Conservation (phyloP, 1,140 invertebrate genomes). For the Steinernema feltiae region DNA sequence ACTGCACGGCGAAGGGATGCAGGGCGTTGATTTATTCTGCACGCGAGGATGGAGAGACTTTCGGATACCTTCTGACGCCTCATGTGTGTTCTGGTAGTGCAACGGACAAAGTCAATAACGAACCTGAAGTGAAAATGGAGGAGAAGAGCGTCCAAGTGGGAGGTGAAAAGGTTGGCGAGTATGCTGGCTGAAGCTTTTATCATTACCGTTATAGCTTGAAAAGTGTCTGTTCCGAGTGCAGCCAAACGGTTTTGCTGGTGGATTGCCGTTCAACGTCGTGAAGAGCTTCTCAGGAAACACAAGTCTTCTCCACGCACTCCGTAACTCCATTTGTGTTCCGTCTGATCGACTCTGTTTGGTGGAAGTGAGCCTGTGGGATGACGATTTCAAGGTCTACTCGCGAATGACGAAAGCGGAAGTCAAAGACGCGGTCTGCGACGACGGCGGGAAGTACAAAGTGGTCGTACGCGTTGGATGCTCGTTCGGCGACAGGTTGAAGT, state of each 20-base stretch:
- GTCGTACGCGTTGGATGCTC: background rate
- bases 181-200: no score
- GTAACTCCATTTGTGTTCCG: background rate
- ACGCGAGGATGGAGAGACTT: no score
- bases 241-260: no score
- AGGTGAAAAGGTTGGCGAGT: no score
- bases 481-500: background rate
- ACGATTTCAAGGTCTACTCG: background rate
- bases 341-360: background rate
- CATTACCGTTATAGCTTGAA: background rate
- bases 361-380: background rate
- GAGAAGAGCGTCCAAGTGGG: no score
- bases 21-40: no score
- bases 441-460: background rate
- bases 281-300: background rate
- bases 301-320: background rate
- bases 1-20: no score
- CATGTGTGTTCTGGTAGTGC: no score
- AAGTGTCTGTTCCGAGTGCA: background rate
- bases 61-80: no score
- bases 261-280: background rate
- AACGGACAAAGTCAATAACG: no score
- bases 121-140: no score
- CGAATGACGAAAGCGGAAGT: background rate
- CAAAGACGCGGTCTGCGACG: background rate